These are phyloP conservation scores for Drosophila merina DNA, from an alignment of 2,888 invertebrate species.

Conservation along the genomic window DNA sequence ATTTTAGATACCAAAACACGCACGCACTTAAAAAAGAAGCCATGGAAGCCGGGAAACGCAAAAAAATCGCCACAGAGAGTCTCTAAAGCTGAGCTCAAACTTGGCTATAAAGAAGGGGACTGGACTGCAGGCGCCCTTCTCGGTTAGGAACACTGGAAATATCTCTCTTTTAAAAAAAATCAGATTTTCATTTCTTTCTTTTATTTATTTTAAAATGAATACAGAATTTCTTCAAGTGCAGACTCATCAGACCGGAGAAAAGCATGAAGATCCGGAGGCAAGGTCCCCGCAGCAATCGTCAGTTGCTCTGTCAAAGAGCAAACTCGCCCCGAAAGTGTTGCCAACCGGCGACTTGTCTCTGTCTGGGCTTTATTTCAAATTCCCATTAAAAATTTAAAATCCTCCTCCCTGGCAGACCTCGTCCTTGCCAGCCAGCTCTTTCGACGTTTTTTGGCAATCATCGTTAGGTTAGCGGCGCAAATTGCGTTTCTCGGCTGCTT, in stretches of 20 bases:
- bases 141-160: background rate
- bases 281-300: constrained; percentile 39
- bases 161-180: too few species aligned
- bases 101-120: constrained; percentile 20
- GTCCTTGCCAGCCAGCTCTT: constrained; percentile 14
- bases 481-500: constrained; percentile 62
- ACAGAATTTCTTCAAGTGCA: constrained; percentile 7
- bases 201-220: background rate
- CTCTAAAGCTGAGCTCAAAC: constrained; percentile 30
- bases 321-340: constrained; percentile 46
- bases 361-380: constrained; percentile 73
- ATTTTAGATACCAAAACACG: constrained; percentile 68
- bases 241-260: constrained; percentile 18
- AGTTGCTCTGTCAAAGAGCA: constrained; percentile 51
- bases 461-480: constrained; percentile 77
- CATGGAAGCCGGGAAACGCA: constrained; percentile 12
- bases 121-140: constrained; percentile 11
- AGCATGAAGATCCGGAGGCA: constrained; percentile 9
- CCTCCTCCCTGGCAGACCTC: constrained; percentile 46
- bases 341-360: constrained; percentile 29
- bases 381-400: constrained; percentile 79
- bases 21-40: constrained; percentile 29
- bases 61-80: constrained; percentile 34
- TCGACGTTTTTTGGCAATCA: constrained; percentile 66
- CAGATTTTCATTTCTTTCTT: background rate